Evolutionary conservation across 2,113 vertebrate genomes (phyloP).

Genomic region (Noturus placidus): DNA sequence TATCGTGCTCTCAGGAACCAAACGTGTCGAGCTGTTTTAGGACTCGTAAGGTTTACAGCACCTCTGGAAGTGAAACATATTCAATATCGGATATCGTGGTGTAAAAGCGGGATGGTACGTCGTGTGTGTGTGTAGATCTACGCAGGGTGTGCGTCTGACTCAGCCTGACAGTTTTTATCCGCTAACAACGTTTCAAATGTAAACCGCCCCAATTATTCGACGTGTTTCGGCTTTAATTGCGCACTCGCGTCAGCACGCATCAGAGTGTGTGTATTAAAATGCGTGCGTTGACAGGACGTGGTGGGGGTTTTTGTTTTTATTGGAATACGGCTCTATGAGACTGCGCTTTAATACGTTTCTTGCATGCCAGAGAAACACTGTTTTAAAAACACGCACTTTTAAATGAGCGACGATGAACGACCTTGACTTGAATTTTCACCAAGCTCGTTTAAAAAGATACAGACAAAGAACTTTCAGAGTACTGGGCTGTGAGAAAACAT

Average conservation of each 20-base stretch:
- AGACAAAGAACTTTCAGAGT: background rate
- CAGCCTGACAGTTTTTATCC: background rate
- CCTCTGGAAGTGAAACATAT: background rate
- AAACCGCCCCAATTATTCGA: background rate
- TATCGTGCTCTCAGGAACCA: background rate
- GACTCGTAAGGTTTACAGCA: background rate
- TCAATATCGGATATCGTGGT: background rate
- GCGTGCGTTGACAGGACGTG: background rate
- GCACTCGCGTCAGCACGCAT: background rate
- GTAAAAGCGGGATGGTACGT: background rate
- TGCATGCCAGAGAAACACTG: background rate
- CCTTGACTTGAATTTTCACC: background rate
- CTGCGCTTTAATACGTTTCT: background rate
- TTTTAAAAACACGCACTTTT: background rate
- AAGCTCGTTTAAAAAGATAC: background rate
- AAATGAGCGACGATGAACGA: background rate
- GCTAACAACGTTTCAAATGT: background rate
- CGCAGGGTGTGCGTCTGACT: background rate
- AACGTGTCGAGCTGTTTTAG: background rate
- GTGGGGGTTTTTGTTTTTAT: background rate
- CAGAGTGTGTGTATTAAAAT: background rate
- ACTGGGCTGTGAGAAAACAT: background rate
- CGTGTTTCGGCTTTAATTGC: conserved; percentile 1
- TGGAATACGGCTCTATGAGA: background rate
- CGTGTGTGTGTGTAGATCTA: background rate